Percentiles rank a stretch among this genome's conserved stretches.
phyloP scores from a whole-genome alignment of 2,113 vertebrate genomes.

The Rhinoderma darwinii region DNA sequence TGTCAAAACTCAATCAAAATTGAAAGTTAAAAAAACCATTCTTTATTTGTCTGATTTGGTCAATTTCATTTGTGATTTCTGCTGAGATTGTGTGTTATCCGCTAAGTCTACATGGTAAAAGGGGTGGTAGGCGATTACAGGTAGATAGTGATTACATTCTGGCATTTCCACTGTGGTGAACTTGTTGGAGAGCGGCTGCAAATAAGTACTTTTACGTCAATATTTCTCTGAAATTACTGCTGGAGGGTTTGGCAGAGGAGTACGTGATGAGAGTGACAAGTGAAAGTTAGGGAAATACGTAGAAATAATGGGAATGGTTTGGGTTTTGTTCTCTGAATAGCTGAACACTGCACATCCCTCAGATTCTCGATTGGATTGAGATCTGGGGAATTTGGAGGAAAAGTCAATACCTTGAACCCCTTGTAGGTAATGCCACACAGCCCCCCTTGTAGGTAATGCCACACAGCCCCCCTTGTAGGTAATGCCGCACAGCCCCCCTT shows the following conservation, averaged over 20 bases:
- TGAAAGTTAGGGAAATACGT: background rate
- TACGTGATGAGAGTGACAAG: constrained; percentile 27
- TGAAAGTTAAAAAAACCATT: too few species aligned
- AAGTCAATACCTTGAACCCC: too few species aligned
- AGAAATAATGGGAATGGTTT: constrained; percentile 26
- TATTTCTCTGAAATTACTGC: constrained; percentile 53
- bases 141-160: constrained; percentile 1
- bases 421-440: too few species aligned
- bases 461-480: too few species aligned
- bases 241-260: constrained; percentile 27
- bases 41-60: background rate
- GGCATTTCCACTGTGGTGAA: constrained; percentile 9
- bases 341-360: background rate
- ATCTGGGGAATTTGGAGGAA: too few species aligned
- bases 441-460: too few species aligned
- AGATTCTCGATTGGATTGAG: too few species aligned
- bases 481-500: too few species aligned
- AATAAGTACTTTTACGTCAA: constrained; percentile 43
- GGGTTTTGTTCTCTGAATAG: background rate
- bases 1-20: too few species aligned
- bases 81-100: background rate
- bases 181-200: background rate
- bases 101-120: background rate
- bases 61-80: background rate
- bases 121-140: background rate